Evolutionary conservation across 2,888 invertebrate genomes (phyloP), one percentile per base, ranked within the genome.

Genomic region (Brenthis daphne): DNA sequence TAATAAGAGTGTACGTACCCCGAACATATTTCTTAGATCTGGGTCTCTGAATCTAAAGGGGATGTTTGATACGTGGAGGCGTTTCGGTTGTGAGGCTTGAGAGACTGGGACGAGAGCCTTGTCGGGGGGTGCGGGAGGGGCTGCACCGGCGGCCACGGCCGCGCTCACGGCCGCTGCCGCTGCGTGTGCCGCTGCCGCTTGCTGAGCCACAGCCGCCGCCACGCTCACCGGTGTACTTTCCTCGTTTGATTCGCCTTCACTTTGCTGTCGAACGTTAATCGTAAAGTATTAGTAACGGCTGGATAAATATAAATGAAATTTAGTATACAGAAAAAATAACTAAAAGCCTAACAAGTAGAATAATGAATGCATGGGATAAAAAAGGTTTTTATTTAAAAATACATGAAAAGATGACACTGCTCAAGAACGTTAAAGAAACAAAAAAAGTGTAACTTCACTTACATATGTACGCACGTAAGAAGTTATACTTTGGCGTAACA

Each of bases 41-140:
- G 99, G 99, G 94, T 99, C 99, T 93, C 99, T 96, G 94, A 99
- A 99, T 88, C 99, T 95, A 94, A 99, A 99, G 84, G 99, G 99
- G 94, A 99, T 99, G 94, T 99, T 99, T 85, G 99, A 99, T 86
- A 99, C 99, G 92, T 99, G 99, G 80, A 99, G 95, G 86, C 99
- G 95, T 92, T 99, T 99, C 80, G 97, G 98, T 87, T 97, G 97
- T 33, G 90, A 90, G 53, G 86, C 90, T 77, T 91, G 92, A 54
- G 91, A 87, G 76, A 91, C 90, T 60, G 92, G 90, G 73, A 94
- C 94, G 77, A 95, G 92, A 61, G 84, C 82, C 74, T 93, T 92
- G 79, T 93, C 90, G 63, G 94, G 89, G 58, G 88, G 76, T 85
- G 88, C 76, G 82, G 88, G 74, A 70, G 85, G 78, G 73, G 87